These are phyloP conservation scores for Lacanobia wlatinum DNA, from an alignment of 2,888 invertebrate genomes.

Conservation along the genomic window DNA sequence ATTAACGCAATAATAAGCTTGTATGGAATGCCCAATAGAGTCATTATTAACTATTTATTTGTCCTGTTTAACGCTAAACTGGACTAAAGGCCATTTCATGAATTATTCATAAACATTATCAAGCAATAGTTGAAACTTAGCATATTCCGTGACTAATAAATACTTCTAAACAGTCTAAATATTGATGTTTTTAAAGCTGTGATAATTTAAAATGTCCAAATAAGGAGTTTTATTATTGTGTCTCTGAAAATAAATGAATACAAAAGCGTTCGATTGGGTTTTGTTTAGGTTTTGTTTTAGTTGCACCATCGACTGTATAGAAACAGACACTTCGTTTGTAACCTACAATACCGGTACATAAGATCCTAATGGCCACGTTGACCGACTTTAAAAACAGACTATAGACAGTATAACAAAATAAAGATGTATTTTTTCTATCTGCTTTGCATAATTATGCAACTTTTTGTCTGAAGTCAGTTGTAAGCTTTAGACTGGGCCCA, in stretches of 20 bases:
- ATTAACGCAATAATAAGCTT: slow-evolving; percentile 29
- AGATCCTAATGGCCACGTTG: not conserved
- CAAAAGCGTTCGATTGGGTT: not conserved
- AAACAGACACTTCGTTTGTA: not conserved
- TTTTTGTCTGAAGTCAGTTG: too few relatives aligned
- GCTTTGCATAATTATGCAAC: too few relatives aligned
- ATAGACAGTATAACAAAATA: too few relatives aligned
- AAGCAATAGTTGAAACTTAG: slow-evolving; percentile 30
- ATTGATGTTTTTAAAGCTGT: slow-evolving; percentile 19
- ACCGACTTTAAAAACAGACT: too few relatives aligned
- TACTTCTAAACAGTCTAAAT: slow-evolving; percentile 19
- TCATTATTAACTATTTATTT: slow-evolving; percentile 49
- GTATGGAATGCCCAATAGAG: slow-evolving; percentile 38
- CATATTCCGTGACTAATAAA: slow-evolving; percentile 34
- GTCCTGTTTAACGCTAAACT: slow-evolving; percentile 26
- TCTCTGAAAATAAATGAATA: not conserved
- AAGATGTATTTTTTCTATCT: too few relatives aligned
- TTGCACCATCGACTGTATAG: not conserved
- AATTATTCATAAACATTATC: slow-evolving; percentile 49
- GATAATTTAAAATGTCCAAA: slow-evolving; percentile 11
- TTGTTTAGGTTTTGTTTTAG: not conserved
- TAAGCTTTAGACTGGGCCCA: too few relatives aligned
- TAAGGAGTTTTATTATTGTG: slow-evolving; percentile 20
- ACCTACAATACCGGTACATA: too few relatives aligned
- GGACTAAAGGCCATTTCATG: slow-evolving; percentile 38